Conservation (phyloP, 2,797 vertebrate genomes). For the Heliangelus exortis region DNA sequence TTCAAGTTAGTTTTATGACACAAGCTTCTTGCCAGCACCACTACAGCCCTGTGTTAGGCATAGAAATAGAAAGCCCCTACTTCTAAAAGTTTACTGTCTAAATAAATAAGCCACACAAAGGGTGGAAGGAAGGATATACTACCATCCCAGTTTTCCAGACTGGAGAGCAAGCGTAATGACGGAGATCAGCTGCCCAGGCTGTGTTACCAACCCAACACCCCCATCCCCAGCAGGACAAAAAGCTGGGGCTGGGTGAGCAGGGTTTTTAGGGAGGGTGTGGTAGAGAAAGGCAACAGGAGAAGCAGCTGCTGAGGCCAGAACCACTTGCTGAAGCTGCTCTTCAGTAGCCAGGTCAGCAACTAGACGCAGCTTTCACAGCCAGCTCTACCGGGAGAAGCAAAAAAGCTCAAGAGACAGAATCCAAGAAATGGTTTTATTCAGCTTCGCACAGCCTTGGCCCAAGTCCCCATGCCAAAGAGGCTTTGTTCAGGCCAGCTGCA, state of each 20-base stretch:
- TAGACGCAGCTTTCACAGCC: background rate
- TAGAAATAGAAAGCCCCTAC: background rate
- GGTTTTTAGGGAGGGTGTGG: background rate
- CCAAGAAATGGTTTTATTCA: slow-evolving; percentile 12
- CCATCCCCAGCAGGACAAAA: background rate
- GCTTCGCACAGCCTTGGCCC: background rate
- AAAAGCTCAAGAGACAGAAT: background rate
- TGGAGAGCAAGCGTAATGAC: background rate
- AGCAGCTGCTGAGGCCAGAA: background rate
- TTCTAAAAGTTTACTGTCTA: slow-evolving; percentile 11
- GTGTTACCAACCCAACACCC: background rate
- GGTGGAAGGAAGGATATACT: slow-evolving; percentile 51
- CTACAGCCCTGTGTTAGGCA: background rate
- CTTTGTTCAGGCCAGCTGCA: background rate
- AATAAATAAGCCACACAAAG: slow-evolving; percentile 57
- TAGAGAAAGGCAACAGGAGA: background rate
- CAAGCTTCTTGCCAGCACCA: background rate
- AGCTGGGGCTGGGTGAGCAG: fast-evolving
- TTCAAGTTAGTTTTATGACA: background rate
- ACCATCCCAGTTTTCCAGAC: slow-evolving; percentile 20
- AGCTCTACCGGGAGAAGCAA: background rate
- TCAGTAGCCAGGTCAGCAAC: background rate
- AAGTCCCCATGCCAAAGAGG: background rate
- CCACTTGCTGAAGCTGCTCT: background rate
- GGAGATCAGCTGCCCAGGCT: background rate